Evolutionary conservation across 1,140 invertebrate genomes (phyloP).

Genomic region (Heliconius eleuchia): DNA sequence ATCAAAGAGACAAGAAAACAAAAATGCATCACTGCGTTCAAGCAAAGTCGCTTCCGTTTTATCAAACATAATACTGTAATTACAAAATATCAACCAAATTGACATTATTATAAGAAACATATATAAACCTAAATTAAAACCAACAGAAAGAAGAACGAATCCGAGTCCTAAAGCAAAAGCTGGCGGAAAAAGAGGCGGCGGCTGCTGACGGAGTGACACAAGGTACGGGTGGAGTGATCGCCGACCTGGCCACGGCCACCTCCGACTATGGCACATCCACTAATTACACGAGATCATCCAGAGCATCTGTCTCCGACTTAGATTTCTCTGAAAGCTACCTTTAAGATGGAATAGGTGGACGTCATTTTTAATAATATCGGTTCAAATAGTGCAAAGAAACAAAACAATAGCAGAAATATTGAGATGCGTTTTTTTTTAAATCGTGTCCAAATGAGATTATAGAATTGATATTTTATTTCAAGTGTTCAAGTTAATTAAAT

Average conservation of each 20-base stretch:
- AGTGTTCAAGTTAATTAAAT: too few species aligned
- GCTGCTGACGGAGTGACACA: constrained; percentile 77
- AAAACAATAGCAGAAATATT: neutral
- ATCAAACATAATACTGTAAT: neutral
- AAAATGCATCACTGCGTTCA: too few species aligned
- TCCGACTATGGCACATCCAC: constrained; percentile 87
- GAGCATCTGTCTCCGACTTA: constrained; percentile 90
- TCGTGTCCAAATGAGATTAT: too few species aligned
- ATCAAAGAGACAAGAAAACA: too few species aligned
- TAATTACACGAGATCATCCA: constrained; percentile 87
- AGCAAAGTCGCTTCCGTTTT: neutral
- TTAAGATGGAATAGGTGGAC: constrained; percentile 19
- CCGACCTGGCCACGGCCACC: constrained; percentile 88
- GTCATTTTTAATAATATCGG: neutral
- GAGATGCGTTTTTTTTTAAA: too few species aligned
- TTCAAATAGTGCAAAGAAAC: neutral
- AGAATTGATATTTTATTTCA: too few species aligned
- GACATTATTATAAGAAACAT: neutral
- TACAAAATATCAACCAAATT: neutral
- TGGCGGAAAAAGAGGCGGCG: constrained; percentile 88
- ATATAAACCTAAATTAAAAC: neutral
- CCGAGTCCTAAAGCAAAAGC: constrained; percentile 87
- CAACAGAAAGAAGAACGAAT: constrained; percentile 95
- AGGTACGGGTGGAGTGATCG: constrained; percentile 82
- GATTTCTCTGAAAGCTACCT: constrained; percentile 93